These are phyloP conservation scores for Aleiodes testaceus DNA, from an alignment of 2,888 invertebrate genomes.

Conservation along the genomic window DNA sequence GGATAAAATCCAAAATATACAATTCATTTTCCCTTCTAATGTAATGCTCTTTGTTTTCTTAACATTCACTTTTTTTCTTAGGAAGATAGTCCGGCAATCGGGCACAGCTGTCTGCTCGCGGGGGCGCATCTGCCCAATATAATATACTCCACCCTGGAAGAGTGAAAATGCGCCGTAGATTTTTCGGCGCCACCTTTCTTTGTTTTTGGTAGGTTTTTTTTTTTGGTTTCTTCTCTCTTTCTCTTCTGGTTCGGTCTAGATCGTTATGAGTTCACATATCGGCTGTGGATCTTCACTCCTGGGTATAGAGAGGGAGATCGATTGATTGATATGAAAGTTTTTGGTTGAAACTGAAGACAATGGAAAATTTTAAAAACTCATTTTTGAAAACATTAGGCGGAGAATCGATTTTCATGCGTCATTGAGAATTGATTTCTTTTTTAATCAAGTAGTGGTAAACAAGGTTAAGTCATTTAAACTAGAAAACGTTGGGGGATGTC, in stretches of 20 bases:
- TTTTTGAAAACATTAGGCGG: too few species aligned
- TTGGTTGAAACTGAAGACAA: too few species aligned
- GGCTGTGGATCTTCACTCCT: neutral
- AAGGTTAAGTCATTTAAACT: too few species aligned
- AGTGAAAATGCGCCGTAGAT: constrained; percentile 44
- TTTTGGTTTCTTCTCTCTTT: constrained; percentile 15
- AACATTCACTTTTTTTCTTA: neutral
- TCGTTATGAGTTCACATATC: constrained; percentile 29
- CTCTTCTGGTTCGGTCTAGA: constrained; percentile 24
- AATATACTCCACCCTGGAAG: constrained; percentile 43
- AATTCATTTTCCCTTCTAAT: neutral
- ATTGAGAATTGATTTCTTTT: too few species aligned
- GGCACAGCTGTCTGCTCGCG: constrained; percentile 65
- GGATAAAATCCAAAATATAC: constrained; percentile 11
- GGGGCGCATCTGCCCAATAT: constrained; percentile 66
- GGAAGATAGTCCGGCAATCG: constrained; percentile 58
- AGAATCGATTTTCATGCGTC: too few species aligned
- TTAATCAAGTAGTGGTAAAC: too few species aligned
- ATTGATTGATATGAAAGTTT: constrained; percentile 18
- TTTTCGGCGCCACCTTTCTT: constrained; percentile 40
- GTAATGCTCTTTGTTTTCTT: constrained; percentile 30
- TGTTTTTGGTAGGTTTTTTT: constrained; percentile 9
- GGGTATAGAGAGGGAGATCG: constrained; percentile 21
- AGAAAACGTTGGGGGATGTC: too few species aligned
- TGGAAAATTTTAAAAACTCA: too few species aligned